Evolutionary conservation across 1,140 invertebrate species (phyloP), one percentile per base, ranked within the genome.

Genomic region (Chrysomallon squamiferum): DNA sequence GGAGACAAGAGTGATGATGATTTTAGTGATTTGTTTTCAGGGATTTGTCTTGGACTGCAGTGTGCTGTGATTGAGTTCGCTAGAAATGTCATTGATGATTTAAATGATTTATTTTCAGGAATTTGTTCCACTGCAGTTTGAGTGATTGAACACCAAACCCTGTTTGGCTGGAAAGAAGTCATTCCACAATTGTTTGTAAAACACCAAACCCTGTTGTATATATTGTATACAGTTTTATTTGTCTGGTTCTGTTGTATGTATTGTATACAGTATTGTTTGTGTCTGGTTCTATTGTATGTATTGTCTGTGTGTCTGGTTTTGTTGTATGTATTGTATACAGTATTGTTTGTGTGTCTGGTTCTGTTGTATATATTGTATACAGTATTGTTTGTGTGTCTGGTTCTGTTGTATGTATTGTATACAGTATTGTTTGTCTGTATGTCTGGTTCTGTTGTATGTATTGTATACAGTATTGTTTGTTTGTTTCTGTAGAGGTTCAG

Each of bases 11-110:
- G n/a, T n/a, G n/a, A n/a, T n/a, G n/a, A n/a, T n/a, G n/a, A n/a
- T n/a, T n/a, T n/a, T n/a, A n/a, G n/a, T n/a, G n/a, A n/a, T n/a
- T n/a, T n/a, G n/a, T n/a, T 38, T 38, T 5, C 35, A 87, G 87
- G 96, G 15, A 95, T 99, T 72, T 99, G 98, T 83, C 87, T 99
- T 11, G 98, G 98, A 0, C 87, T 99, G 41, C 98, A 99, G 88
- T 94, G 94, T 52, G 95, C 96, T 56, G 95, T 98, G 1, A 95
- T 99, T 74, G 98, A 99, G 87, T 99, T 93, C 84, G 91, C 95
- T n/a, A 86, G 91, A 60, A 97, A 97, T 87, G 92, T 93, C 5
- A 82, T n/a, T n/a, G n/a, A n/a, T n/a, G n/a, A n/a, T n/a, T n/a
- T n/a, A n/a, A n/a, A n/a, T n/a, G n/a, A n/a, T n/a, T n/a, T n/a